Evolutionary conservation across 2,888 invertebrate species (phyloP).

Genomic region (Caenorhabditis japonica): DNA sequence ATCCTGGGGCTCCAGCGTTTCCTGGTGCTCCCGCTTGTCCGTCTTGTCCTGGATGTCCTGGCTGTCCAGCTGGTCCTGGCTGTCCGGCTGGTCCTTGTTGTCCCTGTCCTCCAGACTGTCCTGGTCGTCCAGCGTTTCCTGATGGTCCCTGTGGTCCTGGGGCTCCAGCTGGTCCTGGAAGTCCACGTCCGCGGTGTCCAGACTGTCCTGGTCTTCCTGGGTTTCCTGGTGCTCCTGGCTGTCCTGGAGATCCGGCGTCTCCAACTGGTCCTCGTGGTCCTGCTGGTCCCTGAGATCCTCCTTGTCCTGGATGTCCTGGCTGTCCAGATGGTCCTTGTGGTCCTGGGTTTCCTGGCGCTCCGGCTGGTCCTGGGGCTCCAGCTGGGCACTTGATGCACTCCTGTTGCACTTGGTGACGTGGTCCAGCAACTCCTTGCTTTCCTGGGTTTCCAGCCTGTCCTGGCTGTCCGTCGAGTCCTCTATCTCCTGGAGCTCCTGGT

Average conservation of each 20-base stretch:
- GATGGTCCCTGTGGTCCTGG: conserved; percentile 54
- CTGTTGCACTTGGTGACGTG: conserved; percentile 45
- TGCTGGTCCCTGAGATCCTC: conserved; percentile 43
- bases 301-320: conserved; percentile 53
- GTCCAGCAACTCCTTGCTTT: conserved; percentile 44
- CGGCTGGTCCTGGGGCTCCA: conserved; percentile 60
- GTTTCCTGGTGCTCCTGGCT: conserved; percentile 47
- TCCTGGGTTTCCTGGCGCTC: conserved; percentile 60
- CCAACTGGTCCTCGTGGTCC: conserved; percentile 49
- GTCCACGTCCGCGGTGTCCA: conserved; percentile 48
- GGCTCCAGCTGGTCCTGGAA: conserved; percentile 48
- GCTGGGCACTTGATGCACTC: conserved; percentile 54
- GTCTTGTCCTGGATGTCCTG: conserved; percentile 56
- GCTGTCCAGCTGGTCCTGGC: conserved; percentile 59
- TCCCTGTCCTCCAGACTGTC: conserved; percentile 49
- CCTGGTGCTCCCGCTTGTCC: conserved; percentile 57
- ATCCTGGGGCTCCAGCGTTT: conserved; percentile 54
- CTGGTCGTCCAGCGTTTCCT: conserved; percentile 56
- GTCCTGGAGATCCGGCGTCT: conserved; percentile 47
- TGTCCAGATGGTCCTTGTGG: conserved; percentile 54
- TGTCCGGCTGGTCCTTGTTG: conserved; percentile 50
- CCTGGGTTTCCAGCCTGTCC: conserved; percentile 55
- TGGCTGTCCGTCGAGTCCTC: conserved; percentile 51
- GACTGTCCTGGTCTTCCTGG: conserved; percentile 47
- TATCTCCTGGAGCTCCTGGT: conserved; percentile 59